Percentiles rank a stretch among this genome's conserved stretches.
phyloP scores from a whole-genome alignment of 2,888 invertebrate species.

The Liodrosophila aerea region DNA sequence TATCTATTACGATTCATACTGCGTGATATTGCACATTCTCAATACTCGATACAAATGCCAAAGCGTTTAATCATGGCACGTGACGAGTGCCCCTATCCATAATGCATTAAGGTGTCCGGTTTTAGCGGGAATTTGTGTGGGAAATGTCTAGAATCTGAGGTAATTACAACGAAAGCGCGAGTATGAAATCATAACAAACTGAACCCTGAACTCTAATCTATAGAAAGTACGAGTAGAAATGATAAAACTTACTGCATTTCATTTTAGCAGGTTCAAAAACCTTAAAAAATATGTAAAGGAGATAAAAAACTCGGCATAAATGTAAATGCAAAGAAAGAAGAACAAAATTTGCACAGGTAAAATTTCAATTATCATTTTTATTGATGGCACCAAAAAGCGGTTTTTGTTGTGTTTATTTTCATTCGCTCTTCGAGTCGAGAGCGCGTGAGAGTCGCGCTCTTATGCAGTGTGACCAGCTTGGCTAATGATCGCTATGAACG shows the following conservation, averaged over 20 bases:
- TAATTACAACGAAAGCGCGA: conserved; percentile 40
- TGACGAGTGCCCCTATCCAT: conserved; percentile 39
- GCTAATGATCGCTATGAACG: conserved; percentile 11
- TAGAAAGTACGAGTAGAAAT: conserved; percentile 20
- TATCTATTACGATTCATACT: conserved; percentile 43
- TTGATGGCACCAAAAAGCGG: conserved; percentile 52
- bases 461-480: conserved; percentile 34
- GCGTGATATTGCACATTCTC: conserved; percentile 40
- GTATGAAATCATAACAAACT: conserved; percentile 20
- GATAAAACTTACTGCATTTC: conserved; percentile 12
- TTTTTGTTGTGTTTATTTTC: conserved; percentile 17
- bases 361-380: conserved; percentile 65
- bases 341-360: conserved; percentile 42
- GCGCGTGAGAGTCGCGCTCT: conserved; percentile 13
- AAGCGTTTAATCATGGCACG: conserved; percentile 43
- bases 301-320: conserved; percentile 28
- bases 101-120: conserved; percentile 48
- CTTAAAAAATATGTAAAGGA: conserved; percentile 45
- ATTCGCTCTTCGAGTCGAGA: conserved; percentile 13
- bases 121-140: conserved; percentile 43
- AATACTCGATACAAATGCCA: conserved; percentile 25
- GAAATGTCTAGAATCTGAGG: conserved; percentile 23
- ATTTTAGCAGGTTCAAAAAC: conserved; percentile 62
- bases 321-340: conserved; percentile 28
- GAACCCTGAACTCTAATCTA: background rate